Base-by-base conservation (phyloP, 1,140 invertebrate species). In the Pseudoatta argentina region DNA sequence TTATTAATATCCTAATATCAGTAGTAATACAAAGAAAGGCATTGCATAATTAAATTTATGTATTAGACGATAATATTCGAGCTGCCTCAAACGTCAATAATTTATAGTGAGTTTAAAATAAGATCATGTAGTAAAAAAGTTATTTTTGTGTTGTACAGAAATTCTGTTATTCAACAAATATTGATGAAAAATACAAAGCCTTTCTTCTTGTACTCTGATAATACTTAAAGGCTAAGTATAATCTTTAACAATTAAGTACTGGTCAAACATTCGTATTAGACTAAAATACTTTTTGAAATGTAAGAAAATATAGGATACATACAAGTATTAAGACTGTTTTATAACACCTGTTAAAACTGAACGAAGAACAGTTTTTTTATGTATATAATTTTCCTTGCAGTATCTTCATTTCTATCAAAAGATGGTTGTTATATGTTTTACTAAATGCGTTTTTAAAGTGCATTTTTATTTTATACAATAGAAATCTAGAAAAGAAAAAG, bases 241-340 rank as follows among this genome's bases (percentile, higher is more conserved):
- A 88, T 89, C 44, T 79, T 93, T 92, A 91, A 71, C 51, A 57
- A 79, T 92, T 92, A 93, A 93, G 92, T 93, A 93, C 92, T 89
- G 63, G 72, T 87, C 67, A 81, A 86, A 89, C 64, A 89, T 88
- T 86, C 87, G 64, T 48, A 89, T 87, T 34, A 64, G 44, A 69
- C 18, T 53, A 73, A 72, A 44, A 88, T n/a, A 59, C 63, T 59
- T 86, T 14, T 77, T 77, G 57, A 79, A 89, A 87, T 73, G 66
- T 87, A 88, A 89, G 71, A 71, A 91, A 87, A 88, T 73, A 57
- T 66, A 16, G 7, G 57, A 21, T 21, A n/a, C 55, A 10, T 64
- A 44, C 16, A 51, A 53, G n/a, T 59, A 71, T 86, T 27, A 81
- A 30, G 14, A 44, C 10, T 63, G 16, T 71, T 72, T 82, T 44